These are phyloP conservation scores for Microvelia longipes DNA, from an alignment of 1,140 invertebrate species.

Conservation along the genomic window DNA sequence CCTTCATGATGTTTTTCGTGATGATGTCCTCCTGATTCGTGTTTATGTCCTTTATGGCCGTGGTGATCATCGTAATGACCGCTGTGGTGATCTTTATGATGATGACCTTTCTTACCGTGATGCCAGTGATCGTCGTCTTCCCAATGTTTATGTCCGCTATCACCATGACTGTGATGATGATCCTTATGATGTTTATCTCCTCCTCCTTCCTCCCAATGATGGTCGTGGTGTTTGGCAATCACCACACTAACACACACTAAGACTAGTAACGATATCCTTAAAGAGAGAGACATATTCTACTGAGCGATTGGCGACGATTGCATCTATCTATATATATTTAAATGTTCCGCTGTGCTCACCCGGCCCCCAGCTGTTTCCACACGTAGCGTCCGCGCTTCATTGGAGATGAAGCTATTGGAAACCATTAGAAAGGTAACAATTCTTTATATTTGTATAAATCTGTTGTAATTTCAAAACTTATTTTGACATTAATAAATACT, in stretches of 20 bases:
- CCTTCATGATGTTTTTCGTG: constrained; percentile 37
- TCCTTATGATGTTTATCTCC: constrained; percentile 40
- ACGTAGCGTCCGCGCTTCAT: neutral
- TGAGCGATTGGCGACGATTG: neutral
- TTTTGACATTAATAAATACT: too few species aligned
- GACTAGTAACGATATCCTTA: neutral
- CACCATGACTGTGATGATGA: constrained; percentile 38
- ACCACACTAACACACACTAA: neutral
- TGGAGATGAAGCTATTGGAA: neutral
- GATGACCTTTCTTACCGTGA: constrained; percentile 25
- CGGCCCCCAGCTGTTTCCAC: neutral
- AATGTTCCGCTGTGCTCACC: neutral
- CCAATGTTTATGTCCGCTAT: constrained; percentile 39
- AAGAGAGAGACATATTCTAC: neutral
- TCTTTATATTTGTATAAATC: too few species aligned
- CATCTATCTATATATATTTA: neutral
- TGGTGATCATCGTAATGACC: constrained; percentile 45
- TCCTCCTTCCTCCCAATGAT: constrained; percentile 35
- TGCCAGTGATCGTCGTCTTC: constrained; percentile 43
- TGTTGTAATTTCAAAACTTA: too few species aligned
- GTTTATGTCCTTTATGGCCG: constrained; percentile 46
- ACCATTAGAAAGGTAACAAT: too few species aligned
- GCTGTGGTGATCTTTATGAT: constrained; percentile 26
- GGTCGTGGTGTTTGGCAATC: neutral
- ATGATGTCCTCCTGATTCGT: constrained; percentile 33